These are phyloP conservation scores for Eristalis intricaria DNA, from an alignment of 2,888 invertebrate species.

Conservation along the genomic window DNA sequence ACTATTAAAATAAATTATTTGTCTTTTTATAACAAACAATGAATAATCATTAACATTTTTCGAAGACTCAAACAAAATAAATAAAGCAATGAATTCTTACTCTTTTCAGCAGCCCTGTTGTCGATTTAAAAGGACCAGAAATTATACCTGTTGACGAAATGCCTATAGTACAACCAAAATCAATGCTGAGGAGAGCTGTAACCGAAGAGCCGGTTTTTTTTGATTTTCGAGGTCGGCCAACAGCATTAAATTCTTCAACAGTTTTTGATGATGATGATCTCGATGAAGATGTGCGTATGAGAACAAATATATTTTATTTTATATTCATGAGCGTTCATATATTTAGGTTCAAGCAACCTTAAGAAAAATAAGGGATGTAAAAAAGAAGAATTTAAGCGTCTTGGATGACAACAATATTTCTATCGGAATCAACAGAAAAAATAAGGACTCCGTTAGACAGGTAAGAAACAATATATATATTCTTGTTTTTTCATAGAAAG, in stretches of 20 bases:
- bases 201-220: conserved; percentile 47
- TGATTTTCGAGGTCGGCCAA: conserved; percentile 14
- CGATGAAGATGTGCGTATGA: conserved; percentile 42
- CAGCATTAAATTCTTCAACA: conserved; percentile 1
- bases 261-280: conserved; percentile 32
- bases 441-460: not conserved
- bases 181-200: not conserved
- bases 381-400: conserved; percentile 25
- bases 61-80: no score
- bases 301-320: not conserved
- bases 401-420: conserved; percentile 30
- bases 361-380: conserved; percentile 40
- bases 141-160: not conserved
- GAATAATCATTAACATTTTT: no score
- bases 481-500: no score
- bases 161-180: not conserved
- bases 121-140: not conserved
- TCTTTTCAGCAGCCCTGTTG: not conserved
- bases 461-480: no score
- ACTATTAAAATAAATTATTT: no score
- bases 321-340: not conserved
- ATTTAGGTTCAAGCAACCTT: conserved; percentile 40
- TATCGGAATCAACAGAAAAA: not conserved
- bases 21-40: no score
- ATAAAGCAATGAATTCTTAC: not conserved